Percentiles rank a stretch among this genome's conserved stretches.
These are phyloP conservation scores for Catostylus mosaicus DNA, from an alignment of 30 jellyfish, hydroid and myxozoan species.

Conservation along the genomic window DNA sequence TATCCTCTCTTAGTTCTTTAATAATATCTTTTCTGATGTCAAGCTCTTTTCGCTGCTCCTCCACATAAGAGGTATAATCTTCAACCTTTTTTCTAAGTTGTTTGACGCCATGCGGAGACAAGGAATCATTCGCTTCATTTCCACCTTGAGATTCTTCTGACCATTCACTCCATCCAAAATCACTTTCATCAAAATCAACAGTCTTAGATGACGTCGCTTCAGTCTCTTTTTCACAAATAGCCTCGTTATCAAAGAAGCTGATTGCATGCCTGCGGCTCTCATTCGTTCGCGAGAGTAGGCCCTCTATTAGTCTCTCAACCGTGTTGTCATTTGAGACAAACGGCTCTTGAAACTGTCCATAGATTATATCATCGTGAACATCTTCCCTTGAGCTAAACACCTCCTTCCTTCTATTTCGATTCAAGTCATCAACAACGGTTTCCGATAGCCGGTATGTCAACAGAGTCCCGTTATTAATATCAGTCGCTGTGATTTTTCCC, in stretches of 20 bases:
- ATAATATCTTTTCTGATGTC: conserved; percentile 10
- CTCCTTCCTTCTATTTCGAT: conserved; percentile 16
- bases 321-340: conserved; percentile 15
- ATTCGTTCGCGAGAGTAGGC: conserved; percentile 52
- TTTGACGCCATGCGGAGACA: background rate
- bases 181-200: conserved; percentile 4
- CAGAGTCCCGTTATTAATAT: conserved; percentile 25
- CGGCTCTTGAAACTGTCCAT: conserved; percentile 54
- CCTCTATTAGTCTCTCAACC: conserved; percentile 18
- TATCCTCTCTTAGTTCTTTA: conserved; percentile 22
- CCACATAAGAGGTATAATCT: background rate
- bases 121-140: background rate
- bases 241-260: conserved; percentile 29
- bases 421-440: conserved; percentile 43
- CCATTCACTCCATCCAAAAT: background rate
- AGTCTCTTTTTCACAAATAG: conserved; percentile 39
- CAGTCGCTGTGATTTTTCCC: conserved; percentile 15
- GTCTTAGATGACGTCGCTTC: background rate
- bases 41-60: conserved; percentile 31
- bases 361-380: conserved; percentile 45
- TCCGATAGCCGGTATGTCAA: conserved; percentile 42
- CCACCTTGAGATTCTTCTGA: background rate
- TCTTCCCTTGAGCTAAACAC: conserved; percentile 39
- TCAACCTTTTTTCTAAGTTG: background rate
- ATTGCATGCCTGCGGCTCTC: conserved; percentile 26